phyloP scores from a whole-genome alignment of 2,888 invertebrate species.

The Eremobia ochroleuca region DNA sequence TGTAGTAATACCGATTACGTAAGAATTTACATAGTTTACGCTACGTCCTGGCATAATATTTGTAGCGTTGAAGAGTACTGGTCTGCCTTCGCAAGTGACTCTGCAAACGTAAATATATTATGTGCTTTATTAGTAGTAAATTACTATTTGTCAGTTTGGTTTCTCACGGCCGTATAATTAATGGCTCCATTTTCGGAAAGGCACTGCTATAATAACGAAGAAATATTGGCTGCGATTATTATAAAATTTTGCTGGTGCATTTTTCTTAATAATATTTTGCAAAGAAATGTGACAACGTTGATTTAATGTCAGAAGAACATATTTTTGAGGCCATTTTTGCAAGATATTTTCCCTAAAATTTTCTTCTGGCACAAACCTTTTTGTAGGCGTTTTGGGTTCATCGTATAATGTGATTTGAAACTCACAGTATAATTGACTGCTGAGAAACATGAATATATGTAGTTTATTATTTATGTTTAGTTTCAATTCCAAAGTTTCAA shows the following conservation, averaged over 20 bases:
- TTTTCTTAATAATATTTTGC: background rate
- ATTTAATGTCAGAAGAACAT: background rate
- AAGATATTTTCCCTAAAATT: background rate
- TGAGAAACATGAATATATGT: background rate
- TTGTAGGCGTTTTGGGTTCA: background rate
- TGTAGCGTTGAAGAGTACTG: constrained; percentile 49
- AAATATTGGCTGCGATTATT: constrained; percentile 21
- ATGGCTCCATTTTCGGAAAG: constrained; percentile 50
- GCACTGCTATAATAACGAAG: constrained; percentile 15
- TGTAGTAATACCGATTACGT: constrained; percentile 34
- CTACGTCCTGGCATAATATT: constrained; percentile 24
- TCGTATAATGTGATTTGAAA: background rate
- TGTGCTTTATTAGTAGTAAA: constrained; percentile 39
- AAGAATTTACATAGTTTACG: constrained; percentile 55
- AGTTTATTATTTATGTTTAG: background rate
- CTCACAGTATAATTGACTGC: background rate
- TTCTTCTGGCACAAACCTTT: background rate
- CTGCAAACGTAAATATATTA: constrained; percentile 36
- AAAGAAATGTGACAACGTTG: too few relatives aligned
- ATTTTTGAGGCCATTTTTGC: background rate
- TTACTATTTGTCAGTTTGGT: constrained; percentile 44
- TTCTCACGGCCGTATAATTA: constrained; percentile 43
- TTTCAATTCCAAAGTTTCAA: background rate
- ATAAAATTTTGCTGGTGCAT: background rate
- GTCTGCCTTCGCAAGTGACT: constrained; percentile 45